phyloP scores from a whole-genome alignment of 2,113 vertebrate genomes.

The Calyptommatus sinebrachiatus region DNA sequence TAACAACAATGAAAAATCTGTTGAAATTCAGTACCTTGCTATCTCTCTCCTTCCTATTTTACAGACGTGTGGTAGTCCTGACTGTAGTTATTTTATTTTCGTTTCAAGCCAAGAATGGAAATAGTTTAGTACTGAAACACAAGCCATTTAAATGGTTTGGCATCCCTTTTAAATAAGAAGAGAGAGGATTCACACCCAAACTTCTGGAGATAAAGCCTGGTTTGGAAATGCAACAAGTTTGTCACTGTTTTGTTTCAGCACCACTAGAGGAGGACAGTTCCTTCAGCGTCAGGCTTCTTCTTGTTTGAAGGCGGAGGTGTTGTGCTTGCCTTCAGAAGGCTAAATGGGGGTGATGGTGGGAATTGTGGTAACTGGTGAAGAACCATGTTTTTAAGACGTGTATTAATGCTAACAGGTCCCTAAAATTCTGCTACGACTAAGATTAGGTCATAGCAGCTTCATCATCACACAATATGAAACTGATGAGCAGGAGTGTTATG shows the following conservation, averaged over 20 bases:
- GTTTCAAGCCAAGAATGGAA: neutral
- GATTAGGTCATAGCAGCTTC: too few species aligned
- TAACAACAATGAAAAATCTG: neutral
- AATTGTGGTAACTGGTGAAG: neutral
- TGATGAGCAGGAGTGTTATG: too few species aligned
- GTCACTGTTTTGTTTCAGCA: slow-evolving; percentile 4
- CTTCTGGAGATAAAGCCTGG: neutral
- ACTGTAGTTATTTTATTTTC: too few species aligned
- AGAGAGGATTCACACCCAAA: neutral
- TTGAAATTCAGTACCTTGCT: neutral
- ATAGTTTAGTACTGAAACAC: neutral
- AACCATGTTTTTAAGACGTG: neutral
- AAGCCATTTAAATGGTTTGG: neutral
- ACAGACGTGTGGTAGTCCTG: too few species aligned
- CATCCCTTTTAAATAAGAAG: neutral
- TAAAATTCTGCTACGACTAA: too few species aligned
- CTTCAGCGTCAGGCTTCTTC: neutral
- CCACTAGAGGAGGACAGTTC: neutral
- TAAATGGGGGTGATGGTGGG: neutral
- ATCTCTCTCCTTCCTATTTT: neutral
- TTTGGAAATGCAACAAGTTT: neutral
- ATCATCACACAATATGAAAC: too few species aligned
- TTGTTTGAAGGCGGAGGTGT: neutral
- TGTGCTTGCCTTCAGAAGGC: neutral
- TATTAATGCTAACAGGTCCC: too few species aligned